phyloP scores from a whole-genome alignment of 2,797 vertebrate species.

The Allenopithecus nigroviridis region DNA sequence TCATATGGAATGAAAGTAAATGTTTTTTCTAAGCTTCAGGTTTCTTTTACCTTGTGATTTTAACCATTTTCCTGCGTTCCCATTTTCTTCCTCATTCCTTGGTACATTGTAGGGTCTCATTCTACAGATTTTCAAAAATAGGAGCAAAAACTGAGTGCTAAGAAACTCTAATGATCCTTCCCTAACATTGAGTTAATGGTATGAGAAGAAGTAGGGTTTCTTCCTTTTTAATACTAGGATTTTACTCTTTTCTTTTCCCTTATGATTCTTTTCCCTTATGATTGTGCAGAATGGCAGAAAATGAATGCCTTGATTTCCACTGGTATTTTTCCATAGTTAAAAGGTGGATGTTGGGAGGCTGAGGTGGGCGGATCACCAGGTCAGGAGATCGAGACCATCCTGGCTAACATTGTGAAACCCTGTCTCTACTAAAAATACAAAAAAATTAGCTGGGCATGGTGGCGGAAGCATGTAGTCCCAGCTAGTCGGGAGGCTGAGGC shows the following conservation, averaged over 20 bases:
- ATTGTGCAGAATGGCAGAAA: neutral
- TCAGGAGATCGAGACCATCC: no score
- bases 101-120: neutral
- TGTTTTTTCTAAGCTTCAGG: neutral
- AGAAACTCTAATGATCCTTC: neutral
- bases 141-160: neutral
- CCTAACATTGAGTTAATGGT: neutral
- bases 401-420: no score
- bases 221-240: neutral
- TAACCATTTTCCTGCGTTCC: neutral
- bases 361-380: no score
- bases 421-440: no score
- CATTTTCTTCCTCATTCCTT: neutral
- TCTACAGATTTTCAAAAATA: neutral
- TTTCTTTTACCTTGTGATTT: constrained; percentile 12
- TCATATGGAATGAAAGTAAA: neutral
- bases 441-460: no score
- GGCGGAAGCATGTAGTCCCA: no score
- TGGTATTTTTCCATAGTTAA: neutral
- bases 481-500: no score
- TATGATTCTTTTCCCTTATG: neutral
- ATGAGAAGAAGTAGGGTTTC: no score
- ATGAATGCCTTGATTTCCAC: neutral
- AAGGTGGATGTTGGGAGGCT: neutral
- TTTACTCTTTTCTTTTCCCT: neutral